Base-by-base conservation (phyloP, 2,888 invertebrate species). In the Osmoderma eremita region DNA sequence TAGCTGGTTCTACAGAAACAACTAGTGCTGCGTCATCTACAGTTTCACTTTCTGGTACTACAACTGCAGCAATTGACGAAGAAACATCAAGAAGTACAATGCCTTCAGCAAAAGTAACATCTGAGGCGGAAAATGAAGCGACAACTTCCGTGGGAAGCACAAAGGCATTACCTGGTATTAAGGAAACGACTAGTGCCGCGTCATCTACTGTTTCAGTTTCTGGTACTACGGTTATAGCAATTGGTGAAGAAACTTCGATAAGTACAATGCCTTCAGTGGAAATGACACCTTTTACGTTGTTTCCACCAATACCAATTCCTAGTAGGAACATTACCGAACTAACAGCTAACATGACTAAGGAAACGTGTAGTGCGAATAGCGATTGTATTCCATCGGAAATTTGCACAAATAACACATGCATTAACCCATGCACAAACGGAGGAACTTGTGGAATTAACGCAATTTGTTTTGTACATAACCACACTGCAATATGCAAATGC, bases 331-430 rank as follows among this genome's bases (percentile, higher is more conserved):
- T 82, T 71, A 85, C 84, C 15, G 72, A 75, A 70, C 64, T 70
- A 64, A 75, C 82, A 67, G 82, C 81, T 74, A 84, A 84, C 73
- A 79, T 78, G 68, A 81, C 81, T 80, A 83, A 82, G 76, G 77
- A 74, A 72, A 76, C 81, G 77, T 91, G 91, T 84, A 84, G 84
- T 76, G 82, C 82, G 76, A 87, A 90, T 80, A 81, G 81, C 73
- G 87, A 91, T 78, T 91, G 91, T 81, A 82, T 85, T 72, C 83
- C 83, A 76, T 84, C 85, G 76, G 87, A 89, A 81, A 85, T 86
- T 76, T 91, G 91, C 82, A 81, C 86, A 75, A 84, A 84, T 76
- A 87, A 86, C 83, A 82, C 84, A 80, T 90, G 90, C 82, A 84
- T 86, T 82, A 87, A 88, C 80, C 87, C 88, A 75, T 90, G 90